A percentile compares a stretch with the other conserved stretches of the same genome.
These are phyloP conservation scores for Tachuris rubrigastra DNA, from an alignment of 2,113 vertebrate genomes.

Conservation along the genomic window DNA sequence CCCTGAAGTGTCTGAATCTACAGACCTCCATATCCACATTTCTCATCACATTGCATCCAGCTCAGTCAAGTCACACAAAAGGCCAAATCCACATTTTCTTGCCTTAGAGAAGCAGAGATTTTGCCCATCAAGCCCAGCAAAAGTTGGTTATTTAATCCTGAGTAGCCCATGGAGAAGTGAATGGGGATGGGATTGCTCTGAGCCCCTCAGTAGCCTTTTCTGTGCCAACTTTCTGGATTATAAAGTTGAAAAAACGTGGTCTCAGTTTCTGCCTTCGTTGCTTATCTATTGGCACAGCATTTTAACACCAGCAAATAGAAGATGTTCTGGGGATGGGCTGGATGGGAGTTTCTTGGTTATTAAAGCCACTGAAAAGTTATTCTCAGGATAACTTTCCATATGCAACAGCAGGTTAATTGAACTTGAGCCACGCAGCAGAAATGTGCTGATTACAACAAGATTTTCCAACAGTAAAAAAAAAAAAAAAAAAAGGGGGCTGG, in stretches of 20 bases:
- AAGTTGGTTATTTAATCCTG: not conserved
- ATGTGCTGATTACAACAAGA: slow-evolving; percentile 30
- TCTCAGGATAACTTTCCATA: not conserved
- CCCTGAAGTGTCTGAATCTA: not conserved
- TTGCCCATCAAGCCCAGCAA: not conserved
- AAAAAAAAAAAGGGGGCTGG: no score
- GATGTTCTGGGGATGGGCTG: not conserved
- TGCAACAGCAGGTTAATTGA: not conserved
- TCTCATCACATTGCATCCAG: not conserved
- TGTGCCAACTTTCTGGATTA: not conserved
- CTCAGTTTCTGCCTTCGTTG: not conserved
- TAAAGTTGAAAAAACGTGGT: not conserved
- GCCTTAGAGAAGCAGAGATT: not conserved
- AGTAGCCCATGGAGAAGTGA: not conserved
- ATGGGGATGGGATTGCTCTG: not conserved
- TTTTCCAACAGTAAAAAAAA: not conserved
- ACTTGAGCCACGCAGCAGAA: slow-evolving; percentile 6
- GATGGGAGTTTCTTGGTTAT: not conserved
- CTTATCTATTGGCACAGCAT: not conserved
- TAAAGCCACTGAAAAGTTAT: not conserved
- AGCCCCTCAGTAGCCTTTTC: not conserved
- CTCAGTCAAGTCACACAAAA: not conserved
- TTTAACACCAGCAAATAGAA: not conserved
- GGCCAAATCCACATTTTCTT: not conserved
- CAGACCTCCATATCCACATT: no score